Base-by-base conservation (phyloP, 2,113 vertebrate genomes). In the Pteronura brasiliensis region DNA sequence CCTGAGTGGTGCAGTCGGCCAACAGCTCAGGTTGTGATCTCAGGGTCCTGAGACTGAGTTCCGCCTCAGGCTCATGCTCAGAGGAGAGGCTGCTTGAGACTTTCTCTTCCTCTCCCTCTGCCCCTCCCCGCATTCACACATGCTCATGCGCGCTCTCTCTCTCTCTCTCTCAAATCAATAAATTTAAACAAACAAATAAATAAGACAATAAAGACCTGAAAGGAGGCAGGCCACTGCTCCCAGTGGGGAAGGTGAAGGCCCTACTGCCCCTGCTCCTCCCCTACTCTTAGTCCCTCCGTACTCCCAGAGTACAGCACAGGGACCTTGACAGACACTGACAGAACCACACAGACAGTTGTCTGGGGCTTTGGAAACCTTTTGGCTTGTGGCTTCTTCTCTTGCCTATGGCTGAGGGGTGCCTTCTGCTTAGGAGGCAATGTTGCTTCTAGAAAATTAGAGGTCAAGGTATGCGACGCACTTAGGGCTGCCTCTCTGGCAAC, bases 181-280 rank as follows among this genome's bases (percentile, higher is more conserved):
- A 69, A 69, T 69, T 69, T 69, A 69, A 69, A 36, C 67, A 96
- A 39, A 69, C 29, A 52, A 57, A 49, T 67, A 90, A 94, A 49
- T 59, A 27, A 89, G 49, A 71, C 29, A 42, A 29, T 49, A 17
- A 76, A 77, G 61, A 49, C 42, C 36, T 15, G 71, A 39, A 55
- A 72, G 61, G 44, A 81, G 61, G 89, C 18, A 39, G 61, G 18
- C 59, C 29, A 20, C 71, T 21, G 15, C 47, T 47, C 44, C n/a
- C 57, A 18, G 2, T 1, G 18, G 0, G 0, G 42, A 13, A 1
- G 25, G 67, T 7, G 20, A 74, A 49, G 34, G 36, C 4, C 25
- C 29, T 14, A 18, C 36, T 55, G 11, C 21, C 59, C 39, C 21
- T 5, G 49, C 18, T 25, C 67, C 44, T 81, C 86, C 57, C 79